These are phyloP conservation scores for Anneissia japonica DNA, from an alignment of 35 echinoderm and acorn worm species.

Conservation along the genomic window DNA sequence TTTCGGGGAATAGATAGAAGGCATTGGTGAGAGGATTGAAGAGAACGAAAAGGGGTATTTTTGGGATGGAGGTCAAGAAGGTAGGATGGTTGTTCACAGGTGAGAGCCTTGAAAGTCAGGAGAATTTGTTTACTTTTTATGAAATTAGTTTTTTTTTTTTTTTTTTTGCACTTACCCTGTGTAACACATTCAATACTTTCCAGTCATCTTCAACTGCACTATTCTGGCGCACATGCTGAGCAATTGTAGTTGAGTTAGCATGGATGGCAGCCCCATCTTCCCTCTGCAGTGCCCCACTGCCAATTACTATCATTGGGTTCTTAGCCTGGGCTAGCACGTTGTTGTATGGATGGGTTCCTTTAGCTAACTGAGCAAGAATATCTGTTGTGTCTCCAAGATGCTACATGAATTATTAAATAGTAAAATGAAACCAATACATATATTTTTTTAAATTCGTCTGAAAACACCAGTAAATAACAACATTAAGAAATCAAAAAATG, in stretches of 20 bases:
- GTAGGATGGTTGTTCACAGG: too few relatives aligned
- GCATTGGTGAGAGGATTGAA: too few relatives aligned
- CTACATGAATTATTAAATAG: conserved; percentile 23
- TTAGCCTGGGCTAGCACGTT: conserved; percentile 62
- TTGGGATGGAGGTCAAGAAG: too few relatives aligned
- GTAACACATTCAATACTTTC: conserved; percentile 92
- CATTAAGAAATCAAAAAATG: too few relatives aligned
- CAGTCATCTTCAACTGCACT: conserved; percentile 54
- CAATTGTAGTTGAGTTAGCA: conserved; percentile 44
- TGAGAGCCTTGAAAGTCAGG: too few relatives aligned
- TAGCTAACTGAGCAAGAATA: conserved; percentile 52
- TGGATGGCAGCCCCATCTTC: conserved; percentile 81
- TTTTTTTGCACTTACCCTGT: conserved; percentile 59
- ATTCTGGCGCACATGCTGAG: conserved; percentile 51
- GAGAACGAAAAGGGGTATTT: too few relatives aligned
- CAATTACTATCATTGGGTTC: conserved; percentile 83
- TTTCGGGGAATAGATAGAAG: too few relatives aligned
- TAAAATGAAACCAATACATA: background rate
- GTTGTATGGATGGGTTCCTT: conserved; percentile 77
- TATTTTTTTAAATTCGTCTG: too few relatives aligned
- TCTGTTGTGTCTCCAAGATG: conserved; percentile 70
- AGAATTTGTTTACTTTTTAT: too few relatives aligned
- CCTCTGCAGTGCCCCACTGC: conserved; percentile 83
- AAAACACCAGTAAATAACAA: too few relatives aligned
- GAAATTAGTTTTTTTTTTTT: too few relatives aligned